Percentiles rank a stretch among this genome's conserved stretches.
These are phyloP conservation scores for Aplidium turbinatum DNA, from an alignment of 23 tunicate genomes.

Conservation along the genomic window DNA sequence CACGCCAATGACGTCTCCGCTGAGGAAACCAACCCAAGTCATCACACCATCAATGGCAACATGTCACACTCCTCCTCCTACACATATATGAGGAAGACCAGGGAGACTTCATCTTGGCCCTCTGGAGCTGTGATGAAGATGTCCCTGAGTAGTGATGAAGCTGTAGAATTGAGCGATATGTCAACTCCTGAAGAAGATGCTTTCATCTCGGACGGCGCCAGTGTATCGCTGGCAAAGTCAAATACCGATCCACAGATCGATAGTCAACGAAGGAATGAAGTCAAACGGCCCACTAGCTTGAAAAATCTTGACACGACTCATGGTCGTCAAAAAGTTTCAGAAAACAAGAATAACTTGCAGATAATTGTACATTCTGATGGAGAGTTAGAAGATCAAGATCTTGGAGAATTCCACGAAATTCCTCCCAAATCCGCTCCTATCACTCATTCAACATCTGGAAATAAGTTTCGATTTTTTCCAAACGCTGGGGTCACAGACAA, in stretches of 20 bases:
- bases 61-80: background rate
- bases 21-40: conserved; percentile 1
- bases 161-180: conserved; percentile 34
- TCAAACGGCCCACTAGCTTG: too few species aligned
- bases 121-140: conserved; percentile 7
- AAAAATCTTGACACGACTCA: too few species aligned
- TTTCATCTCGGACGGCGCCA: conserved; percentile 31
- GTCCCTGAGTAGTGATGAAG: conserved; percentile 49
- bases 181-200: conserved; percentile 50
- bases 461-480: conserved; percentile 46
- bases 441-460: conserved; percentile 24
- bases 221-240: too few species aligned
- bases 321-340: conserved; percentile 14
- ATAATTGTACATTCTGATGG: conserved; percentile 32
- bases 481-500: conserved; percentile 27
- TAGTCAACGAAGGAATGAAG: too few species aligned
- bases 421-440: conserved; percentile 60
- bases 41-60: conserved; percentile 26
- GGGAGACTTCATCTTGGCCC: too few species aligned
- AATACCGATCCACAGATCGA: too few species aligned
- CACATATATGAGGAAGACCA: background rate
- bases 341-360: conserved; percentile 35
- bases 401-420: background rate
- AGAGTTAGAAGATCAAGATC: background rate
- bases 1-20: too few species aligned